A percentile compares a stretch with the other conserved stretches of the same genome.
These are phyloP conservation scores for Pocillopora damicornis DNA, from an alignment of 64 coral and sea anemone species.

Conservation along the genomic window DNA sequence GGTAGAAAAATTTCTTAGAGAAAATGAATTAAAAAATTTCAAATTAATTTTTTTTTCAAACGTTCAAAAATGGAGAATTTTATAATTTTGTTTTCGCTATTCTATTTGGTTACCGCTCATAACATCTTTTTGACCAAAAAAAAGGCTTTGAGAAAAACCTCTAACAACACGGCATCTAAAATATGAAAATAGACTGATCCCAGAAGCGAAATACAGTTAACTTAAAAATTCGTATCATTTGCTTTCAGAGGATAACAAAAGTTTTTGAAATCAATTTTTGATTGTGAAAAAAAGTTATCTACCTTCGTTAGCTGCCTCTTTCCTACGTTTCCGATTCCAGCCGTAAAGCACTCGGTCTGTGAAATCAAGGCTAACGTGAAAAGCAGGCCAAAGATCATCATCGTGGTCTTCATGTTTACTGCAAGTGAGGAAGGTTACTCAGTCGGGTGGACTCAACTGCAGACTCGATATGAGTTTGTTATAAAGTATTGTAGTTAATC, in stretches of 20 bases:
- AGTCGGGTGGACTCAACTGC: neutral
- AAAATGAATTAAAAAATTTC: too few species aligned
- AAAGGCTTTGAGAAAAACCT: too few species aligned
- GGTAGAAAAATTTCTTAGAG: too few species aligned
- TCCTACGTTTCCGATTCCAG: constrained; percentile 33
- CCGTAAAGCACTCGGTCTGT: constrained; percentile 16
- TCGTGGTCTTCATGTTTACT: neutral
- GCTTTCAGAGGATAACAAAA: neutral
- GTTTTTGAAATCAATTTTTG: neutral
- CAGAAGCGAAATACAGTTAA: too few species aligned
- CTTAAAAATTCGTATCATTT: neutral
- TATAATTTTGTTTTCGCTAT: too few species aligned
- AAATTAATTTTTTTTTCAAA: too few species aligned
- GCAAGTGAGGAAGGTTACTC: neutral
- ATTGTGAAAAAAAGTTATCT: neutral
- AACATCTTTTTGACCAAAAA: too few species aligned
- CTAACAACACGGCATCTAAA: too few species aligned
- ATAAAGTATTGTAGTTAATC: neutral
- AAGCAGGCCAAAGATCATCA: constrained; percentile 8
- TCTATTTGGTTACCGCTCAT: too few species aligned
- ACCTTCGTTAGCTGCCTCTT: constrained; percentile 3
- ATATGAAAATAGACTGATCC: too few species aligned
- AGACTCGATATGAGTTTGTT: neutral
- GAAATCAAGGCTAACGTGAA: neutral
- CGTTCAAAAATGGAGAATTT: too few species aligned